A percentile compares a stretch with the other conserved stretches of the same genome.
These are phyloP conservation scores for Aptenodytes forsteri DNA, from an alignment of 2,113 vertebrate species.

Conservation along the genomic window DNA sequence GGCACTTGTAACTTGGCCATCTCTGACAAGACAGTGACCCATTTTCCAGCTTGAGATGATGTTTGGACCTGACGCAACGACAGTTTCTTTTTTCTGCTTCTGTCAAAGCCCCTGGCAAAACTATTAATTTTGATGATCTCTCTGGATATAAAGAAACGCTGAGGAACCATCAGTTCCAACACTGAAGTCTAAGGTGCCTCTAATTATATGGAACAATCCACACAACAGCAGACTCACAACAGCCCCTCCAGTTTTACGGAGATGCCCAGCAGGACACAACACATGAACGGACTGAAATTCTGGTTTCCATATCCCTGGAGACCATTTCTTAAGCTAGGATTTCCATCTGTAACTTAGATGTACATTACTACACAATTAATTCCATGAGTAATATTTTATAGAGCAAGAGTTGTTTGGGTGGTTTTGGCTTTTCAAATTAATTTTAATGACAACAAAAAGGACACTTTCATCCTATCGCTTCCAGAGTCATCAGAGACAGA, in stretches of 20 bases:
- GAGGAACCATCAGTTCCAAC: background rate
- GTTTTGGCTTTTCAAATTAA: background rate
- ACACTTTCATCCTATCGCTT: background rate
- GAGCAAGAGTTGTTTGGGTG: background rate
- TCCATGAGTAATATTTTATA: background rate
- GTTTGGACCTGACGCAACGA: background rate
- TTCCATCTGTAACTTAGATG: background rate
- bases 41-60: background rate
- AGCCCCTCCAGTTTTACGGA: background rate
- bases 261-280: background rate
- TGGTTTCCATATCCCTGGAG: background rate
- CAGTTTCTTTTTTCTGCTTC: background rate
- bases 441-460: background rate
- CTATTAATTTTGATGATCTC: background rate
- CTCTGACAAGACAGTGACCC: background rate
- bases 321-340: background rate
- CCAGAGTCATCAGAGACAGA: background rate
- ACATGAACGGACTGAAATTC: fast-evolving
- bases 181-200: background rate
- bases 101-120: background rate
- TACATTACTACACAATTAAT: too few relatives aligned
- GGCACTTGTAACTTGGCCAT: background rate
- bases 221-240: background rate
- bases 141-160: background rate
- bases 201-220: background rate